Evolutionary conservation across 2,113 vertebrate species (phyloP), one percentile per base, ranked within the genome.

Genomic region (Prolemur simus): DNA sequence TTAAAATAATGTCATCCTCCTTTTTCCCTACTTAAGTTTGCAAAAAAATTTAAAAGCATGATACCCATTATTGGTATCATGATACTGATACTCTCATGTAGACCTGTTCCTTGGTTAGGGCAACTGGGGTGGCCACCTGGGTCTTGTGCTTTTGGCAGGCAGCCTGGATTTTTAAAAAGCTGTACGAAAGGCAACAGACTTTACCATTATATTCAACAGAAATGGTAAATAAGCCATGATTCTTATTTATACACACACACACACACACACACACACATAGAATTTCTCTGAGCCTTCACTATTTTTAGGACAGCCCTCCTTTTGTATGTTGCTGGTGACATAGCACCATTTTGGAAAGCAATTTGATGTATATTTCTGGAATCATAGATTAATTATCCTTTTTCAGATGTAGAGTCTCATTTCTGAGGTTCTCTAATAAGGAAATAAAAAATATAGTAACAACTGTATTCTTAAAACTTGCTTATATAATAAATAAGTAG

Each of bases 201-300:
- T 97, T 92, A 83, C 34, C 37, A 58, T 94, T 84, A 29, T 80
- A 87, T 94, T 88, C 37, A 82, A 86, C 47, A 95, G 49, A 91
- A 86, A 89, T 85, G 58, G 21, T 66, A 73, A 76, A 69, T 64
- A 88, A 91, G 58, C 15, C 21, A 71, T 92, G n/a, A 45, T 63
- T 92, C 92, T 73, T 80, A 76, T 76, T 71, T 73, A 56, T 83
- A 27, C 42, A 42, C 42, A 42, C 42, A 42, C 42, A 6, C 4
- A 6, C 42, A 6, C 42, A 4, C 42, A 42, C 42, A 42, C 42
- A 42, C 5, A 42, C 42, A 42, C 77, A 8, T 60, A 15, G 49
- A 76, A 47, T 91, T 97, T 20, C 21, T 91, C 10, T 56, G 64
- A 20, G 20, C n/a, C 15, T 52, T 87, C 39, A n/a, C n/a, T 60